Conservation (phyloP, 2,888 invertebrate species). For the Eupsilia transversa region DNA sequence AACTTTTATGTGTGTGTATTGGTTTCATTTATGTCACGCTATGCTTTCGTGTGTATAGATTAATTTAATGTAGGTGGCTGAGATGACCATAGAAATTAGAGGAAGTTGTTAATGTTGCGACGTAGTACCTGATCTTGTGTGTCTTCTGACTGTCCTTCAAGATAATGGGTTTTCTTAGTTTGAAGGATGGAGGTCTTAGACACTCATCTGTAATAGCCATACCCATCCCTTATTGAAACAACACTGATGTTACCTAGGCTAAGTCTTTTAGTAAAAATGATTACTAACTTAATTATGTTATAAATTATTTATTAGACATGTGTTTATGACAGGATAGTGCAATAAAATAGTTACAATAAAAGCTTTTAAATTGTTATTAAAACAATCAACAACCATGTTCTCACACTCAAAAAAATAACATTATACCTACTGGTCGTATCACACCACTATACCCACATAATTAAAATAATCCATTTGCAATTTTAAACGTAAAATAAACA, state of each 20-base stretch:
- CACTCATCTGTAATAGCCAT: background rate
- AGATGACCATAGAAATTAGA: background rate
- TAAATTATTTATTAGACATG: background rate
- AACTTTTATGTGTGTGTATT: slow-evolving; percentile 71
- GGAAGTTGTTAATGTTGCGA: background rate
- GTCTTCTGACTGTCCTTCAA: background rate
- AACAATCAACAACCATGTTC: background rate
- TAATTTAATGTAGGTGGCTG: background rate
- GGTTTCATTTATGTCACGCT: slow-evolving; percentile 60
- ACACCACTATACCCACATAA: slow-evolving; percentile 59
- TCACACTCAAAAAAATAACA: slow-evolving; percentile 1
- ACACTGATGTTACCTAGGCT: background rate
- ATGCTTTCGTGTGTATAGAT: slow-evolving; percentile 27
- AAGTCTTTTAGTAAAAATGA: background rate
- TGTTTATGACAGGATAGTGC: background rate
- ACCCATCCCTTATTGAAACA: background rate
- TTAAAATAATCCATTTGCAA: slow-evolving; percentile 81
- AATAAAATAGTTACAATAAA: too few species aligned
- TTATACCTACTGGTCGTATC: slow-evolving; percentile 23
- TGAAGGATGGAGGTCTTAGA: background rate
- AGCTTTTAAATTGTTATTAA: background rate
- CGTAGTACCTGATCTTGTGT: background rate
- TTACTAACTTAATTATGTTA: background rate
- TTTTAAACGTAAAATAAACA: slow-evolving; percentile 87
- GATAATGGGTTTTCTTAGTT: background rate